Percentiles rank a stretch among this genome's conserved stretches.
Conservation (phyloP, 2,888 invertebrate genomes). For the Drosophila algonquin region DNA sequence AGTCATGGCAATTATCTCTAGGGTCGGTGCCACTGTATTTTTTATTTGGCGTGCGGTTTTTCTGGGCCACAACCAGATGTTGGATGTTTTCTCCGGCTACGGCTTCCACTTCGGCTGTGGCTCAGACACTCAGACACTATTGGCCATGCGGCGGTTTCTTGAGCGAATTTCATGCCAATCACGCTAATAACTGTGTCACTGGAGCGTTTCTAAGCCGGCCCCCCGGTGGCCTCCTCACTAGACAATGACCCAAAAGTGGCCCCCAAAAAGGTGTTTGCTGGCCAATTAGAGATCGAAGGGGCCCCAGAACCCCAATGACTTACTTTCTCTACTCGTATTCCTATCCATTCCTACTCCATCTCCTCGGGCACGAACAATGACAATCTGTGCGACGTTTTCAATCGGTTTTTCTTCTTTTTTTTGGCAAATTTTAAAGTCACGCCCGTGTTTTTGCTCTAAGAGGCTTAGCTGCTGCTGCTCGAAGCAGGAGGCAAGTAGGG, state of each 20-base stretch:
- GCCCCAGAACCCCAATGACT: conserved; percentile 62
- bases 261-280: conserved; percentile 65
- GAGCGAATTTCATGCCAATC: conserved; percentile 70
- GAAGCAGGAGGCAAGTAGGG: conserved; percentile 4
- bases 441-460: conserved; percentile 62
- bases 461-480: conserved; percentile 36
- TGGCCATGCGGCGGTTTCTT: conserved; percentile 55
- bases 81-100: conserved; percentile 18
- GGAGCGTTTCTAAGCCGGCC: conserved; percentile 69
- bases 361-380: conserved; percentile 30
- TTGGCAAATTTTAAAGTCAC: conserved; percentile 56
- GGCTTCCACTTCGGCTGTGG: neutral
- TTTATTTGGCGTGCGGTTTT: conserved; percentile 43
- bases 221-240: conserved; percentile 14
- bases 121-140: conserved; percentile 28
- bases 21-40: conserved; percentile 66
- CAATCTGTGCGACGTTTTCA: conserved; percentile 41
- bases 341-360: conserved; percentile 10
- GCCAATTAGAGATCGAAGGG: conserved; percentile 66
- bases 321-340: conserved; percentile 62
- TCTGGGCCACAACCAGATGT: conserved; percentile 66
- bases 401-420: conserved; percentile 15
- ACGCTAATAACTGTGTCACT: conserved; percentile 78
- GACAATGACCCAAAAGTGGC: conserved; percentile 46
- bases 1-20: conserved; percentile 64